A percentile compares a stretch with the other conserved stretches of the same genome.
These are phyloP conservation scores for Eustalomyia histrio DNA, from an alignment of 2,888 invertebrate genomes.

Conservation along the genomic window DNA sequence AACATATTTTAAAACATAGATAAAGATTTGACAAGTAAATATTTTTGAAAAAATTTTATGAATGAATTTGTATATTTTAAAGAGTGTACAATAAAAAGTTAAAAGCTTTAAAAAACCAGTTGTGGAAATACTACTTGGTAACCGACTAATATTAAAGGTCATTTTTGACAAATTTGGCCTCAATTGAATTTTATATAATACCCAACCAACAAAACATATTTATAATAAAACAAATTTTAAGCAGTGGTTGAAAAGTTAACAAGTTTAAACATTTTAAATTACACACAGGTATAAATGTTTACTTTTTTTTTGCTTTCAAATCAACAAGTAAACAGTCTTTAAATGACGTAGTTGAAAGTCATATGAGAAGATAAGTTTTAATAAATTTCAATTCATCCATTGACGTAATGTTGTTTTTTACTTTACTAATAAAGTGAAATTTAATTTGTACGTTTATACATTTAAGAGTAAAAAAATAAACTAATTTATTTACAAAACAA, in stretches of 20 bases:
- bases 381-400: neutral
- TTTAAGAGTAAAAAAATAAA: neutral
- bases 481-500: neutral
- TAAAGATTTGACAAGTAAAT: neutral
- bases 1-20: too few species aligned
- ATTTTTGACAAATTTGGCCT: slow-evolving; percentile 41
- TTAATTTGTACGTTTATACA: neutral
- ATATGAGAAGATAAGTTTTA: neutral
- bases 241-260: neutral
- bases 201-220: neutral
- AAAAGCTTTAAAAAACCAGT: slow-evolving; percentile 15
- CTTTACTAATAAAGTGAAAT: neutral
- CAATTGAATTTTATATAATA: slow-evolving; percentile 44
- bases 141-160: slow-evolving; percentile 6
- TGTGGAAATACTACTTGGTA: slow-evolving; percentile 23
- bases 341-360: neutral
- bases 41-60: neutral
- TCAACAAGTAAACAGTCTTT: neutral
- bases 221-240: neutral
- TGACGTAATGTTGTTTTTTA: slow-evolving; percentile 31
- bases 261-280: neutral
- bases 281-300: too few species aligned
- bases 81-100: neutral
- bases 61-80: neutral
- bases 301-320: neutral